Percentiles rank a stretch among this genome's conserved stretches.
Conservation (phyloP, 92 coral and sea anemone genomes). For the Metridium senile region DNA sequence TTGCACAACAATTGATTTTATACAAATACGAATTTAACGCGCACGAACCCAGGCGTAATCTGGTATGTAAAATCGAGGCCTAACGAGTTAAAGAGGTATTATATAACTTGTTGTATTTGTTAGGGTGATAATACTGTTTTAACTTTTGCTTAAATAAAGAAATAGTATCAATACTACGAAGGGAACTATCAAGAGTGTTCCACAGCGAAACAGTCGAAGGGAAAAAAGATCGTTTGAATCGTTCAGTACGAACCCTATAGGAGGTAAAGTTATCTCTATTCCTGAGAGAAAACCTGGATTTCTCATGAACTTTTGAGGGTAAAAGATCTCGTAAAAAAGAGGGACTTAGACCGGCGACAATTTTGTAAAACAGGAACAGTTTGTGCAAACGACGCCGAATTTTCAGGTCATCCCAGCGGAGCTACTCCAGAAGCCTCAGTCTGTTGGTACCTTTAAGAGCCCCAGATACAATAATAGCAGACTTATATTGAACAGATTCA, state of each 20-base stretch:
- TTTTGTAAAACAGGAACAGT: slow-evolving; percentile 27
- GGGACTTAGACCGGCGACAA: slow-evolving; percentile 37
- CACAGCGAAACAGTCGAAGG: slow-evolving; percentile 16
- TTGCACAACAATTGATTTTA: not conserved
- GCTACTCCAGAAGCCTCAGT: slow-evolving; percentile 25
- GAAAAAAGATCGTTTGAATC: slow-evolving; percentile 36
- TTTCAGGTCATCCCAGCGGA: slow-evolving; percentile 36
- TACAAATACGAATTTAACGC: slow-evolving; percentile 16
- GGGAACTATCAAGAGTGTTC: not conserved
- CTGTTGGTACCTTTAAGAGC: slow-evolving; percentile 58
- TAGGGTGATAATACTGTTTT: not conserved
- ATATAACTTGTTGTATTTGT: slow-evolving; percentile 7
- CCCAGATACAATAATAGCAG: slow-evolving; percentile 47
- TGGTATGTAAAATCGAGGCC: slow-evolving; percentile 7
- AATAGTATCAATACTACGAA: slow-evolving; percentile 10
- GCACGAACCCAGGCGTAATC: slow-evolving; percentile 13
- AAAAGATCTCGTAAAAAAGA: slow-evolving; percentile 14
- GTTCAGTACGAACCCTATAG: slow-evolving; percentile 17
- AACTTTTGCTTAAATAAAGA: slow-evolving; percentile 8
- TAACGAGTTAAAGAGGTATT: slow-evolving; percentile 5
- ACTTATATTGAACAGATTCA: slow-evolving; percentile 45
- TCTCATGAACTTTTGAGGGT: slow-evolving; percentile 28
- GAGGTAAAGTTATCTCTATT: slow-evolving; percentile 7
- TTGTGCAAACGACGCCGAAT: slow-evolving; percentile 42
- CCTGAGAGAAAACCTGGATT: slow-evolving; percentile 24